Evolutionary conservation across 2,797 vertebrate species (phyloP).

Genomic region (Molossus alvarezi): DNA sequence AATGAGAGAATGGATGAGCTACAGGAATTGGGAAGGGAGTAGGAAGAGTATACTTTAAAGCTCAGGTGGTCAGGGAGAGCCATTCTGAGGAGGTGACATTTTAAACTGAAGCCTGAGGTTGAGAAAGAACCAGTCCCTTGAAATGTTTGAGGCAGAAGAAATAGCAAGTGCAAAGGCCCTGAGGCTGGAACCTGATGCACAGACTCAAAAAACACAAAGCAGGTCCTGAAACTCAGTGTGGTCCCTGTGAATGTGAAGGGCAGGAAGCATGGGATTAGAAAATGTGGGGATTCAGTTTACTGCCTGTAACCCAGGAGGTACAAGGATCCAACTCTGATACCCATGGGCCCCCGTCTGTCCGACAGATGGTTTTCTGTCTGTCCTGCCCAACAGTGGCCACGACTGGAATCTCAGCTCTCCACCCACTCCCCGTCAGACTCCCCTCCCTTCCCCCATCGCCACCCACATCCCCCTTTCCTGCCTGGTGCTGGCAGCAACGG

Average conservation of each 20-base stretch:
- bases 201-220: background rate
- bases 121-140: background rate
- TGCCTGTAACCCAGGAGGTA: background rate
- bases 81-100: background rate
- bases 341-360: constrained; percentile 82
- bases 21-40: background rate
- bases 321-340: background rate
- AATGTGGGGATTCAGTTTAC: background rate
- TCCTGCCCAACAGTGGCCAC: constrained; percentile 83
- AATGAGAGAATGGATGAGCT: background rate
- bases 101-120: background rate
- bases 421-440: constrained; percentile 71
- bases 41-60: background rate
- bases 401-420: constrained; percentile 89
- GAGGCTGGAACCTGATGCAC: background rate
- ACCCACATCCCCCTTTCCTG: constrained; percentile 52
- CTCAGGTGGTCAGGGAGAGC: background rate
- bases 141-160: background rate
- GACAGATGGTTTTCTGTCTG: constrained; percentile 89
- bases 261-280: constrained; percentile 37
- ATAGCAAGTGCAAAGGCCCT: constrained; percentile 14
- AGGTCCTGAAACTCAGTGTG: background rate
- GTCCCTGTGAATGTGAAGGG: too few relatives aligned
- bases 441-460: background rate
- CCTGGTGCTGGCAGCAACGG: constrained; percentile 81